phyloP scores from a whole-genome alignment of 1,140 invertebrate genomes.

The Bursaphelenchus mucronatus region DNA sequence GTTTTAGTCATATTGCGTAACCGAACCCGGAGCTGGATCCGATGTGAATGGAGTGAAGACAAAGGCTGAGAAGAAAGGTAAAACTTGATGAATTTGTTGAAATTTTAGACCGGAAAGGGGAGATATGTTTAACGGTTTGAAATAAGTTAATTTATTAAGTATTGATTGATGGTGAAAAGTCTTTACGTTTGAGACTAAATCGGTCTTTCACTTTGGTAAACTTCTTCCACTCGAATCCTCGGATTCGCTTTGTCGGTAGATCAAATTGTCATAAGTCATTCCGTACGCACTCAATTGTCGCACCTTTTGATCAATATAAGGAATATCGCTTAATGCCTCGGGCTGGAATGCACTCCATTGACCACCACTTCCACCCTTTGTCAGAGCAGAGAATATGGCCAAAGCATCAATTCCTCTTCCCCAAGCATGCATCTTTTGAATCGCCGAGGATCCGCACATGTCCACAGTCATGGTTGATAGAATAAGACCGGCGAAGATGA shows the following conservation, averaged over 20 bases:
- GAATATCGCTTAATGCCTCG: constrained; percentile 13
- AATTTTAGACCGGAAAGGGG: no score
- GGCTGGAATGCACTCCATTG: constrained; percentile 9
- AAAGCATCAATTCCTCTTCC: constrained; percentile 24
- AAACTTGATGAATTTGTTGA: background rate
- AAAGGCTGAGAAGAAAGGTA: constrained; percentile 43
- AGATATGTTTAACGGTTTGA: no score
- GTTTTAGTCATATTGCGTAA: constrained; percentile 68
- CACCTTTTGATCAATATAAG: constrained; percentile 18
- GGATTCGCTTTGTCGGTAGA: no score
- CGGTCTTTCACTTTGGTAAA: no score
- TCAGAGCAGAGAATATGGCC: constrained; percentile 25
- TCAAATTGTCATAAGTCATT: no score
- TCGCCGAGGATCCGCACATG: constrained; percentile 36
- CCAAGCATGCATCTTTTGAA: constrained; percentile 19
- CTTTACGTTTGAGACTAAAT: no score
- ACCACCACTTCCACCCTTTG: constrained; percentile 3
- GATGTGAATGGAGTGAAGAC: constrained; percentile 53
- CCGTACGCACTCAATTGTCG: background rate
- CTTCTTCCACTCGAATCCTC: no score
- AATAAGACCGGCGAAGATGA: constrained; percentile 46
- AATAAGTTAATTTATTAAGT: no score
- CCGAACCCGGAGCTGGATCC: constrained; percentile 81
- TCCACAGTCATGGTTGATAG: constrained; percentile 44
- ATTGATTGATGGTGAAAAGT: no score